phyloP scores from a whole-genome alignment of 2,797 vertebrate genomes.

The Malacoctenus gilli region DNA sequence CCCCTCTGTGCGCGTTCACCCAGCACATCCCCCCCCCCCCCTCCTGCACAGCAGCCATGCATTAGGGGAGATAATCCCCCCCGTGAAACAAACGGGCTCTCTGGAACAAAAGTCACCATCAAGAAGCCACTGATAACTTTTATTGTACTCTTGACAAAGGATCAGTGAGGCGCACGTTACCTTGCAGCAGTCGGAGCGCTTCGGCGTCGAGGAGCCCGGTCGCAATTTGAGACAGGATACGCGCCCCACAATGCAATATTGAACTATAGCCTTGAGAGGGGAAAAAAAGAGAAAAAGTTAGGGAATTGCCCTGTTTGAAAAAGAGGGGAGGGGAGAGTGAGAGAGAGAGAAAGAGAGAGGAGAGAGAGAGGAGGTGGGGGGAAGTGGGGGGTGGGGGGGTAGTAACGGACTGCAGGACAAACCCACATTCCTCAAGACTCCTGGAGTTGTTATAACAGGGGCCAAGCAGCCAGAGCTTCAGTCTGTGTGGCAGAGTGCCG shows the following conservation, averaged over 20 bases:
- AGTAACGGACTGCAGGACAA: constrained; percentile 81
- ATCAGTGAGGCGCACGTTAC: constrained; percentile 65
- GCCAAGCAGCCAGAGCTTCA: constrained; percentile 60
- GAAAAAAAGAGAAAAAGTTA: constrained; percentile 84
- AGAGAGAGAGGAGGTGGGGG: constrained; percentile 79
- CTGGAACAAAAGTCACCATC: constrained; percentile 56
- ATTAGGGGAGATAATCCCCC: constrained; percentile 32
- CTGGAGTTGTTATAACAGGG: constrained; percentile 72
- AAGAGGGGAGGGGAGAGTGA: constrained; percentile 85
- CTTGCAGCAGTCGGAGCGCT: constrained; percentile 73
- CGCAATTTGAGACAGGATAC: constrained; percentile 80
- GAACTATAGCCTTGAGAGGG: constrained; percentile 81
- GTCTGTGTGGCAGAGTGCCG: no score
- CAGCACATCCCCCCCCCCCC: constrained; percentile 4
- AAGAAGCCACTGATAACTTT: constrained; percentile 49
- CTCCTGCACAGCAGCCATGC: constrained; percentile 28
- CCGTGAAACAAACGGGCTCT: constrained; percentile 46
- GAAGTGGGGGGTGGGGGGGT: constrained; percentile 71
- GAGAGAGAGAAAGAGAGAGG: constrained; percentile 57
- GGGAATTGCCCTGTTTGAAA: constrained; percentile 83
- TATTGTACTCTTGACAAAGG: constrained; percentile 30
- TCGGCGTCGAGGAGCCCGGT: constrained; percentile 77
- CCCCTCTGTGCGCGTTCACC: no score
- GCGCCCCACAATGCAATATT: constrained; percentile 80
- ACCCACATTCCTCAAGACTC: constrained; percentile 84